Base-by-base conservation (phyloP, 2,113 vertebrate genomes). In the Lanius ludovicianus region DNA sequence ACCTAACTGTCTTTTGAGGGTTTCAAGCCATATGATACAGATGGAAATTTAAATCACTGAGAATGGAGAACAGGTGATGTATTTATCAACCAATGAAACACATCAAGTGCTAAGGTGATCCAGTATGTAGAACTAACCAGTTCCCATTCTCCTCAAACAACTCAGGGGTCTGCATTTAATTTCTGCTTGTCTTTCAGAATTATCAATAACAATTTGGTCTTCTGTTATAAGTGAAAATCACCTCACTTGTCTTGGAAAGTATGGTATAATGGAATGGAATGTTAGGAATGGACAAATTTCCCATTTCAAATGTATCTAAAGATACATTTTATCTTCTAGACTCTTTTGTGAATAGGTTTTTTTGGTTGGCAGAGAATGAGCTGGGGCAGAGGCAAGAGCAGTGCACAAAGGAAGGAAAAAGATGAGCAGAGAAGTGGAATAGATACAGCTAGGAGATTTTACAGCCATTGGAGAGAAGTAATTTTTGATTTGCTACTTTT, bases 11-110 rank as follows among this genome's bases (percentile, higher is more conserved):
- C 50, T 67, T 87, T 46, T 73, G 80, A 73, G 53, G 52, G 5
- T 49, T 76, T 86, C 0, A 0, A 55, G 27, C 12, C 2, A 0
- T 67, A 28, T 4, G 4, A 35, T n/a, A 42, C 6, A 20, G 25
- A 15, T n/a, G 15, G 25, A 68, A 75, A 71, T 75, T 59, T 59
- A 50, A 63, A 46, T 75, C 23, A 55, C 25, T 18, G 60, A 42
- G 39, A 60, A 53, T 52, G 50, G 17, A 80, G 17, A 55, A 27
- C 30, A 74, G 37, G 9, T 67, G 46, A 33, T 6, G 13, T 60
- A 46, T 84, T 84, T 86, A 59, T 65, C 77, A 73, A 57, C 9
- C 44, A 59, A n/a, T 50, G 55, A 71, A 91, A n/a, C 21, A 64
- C 22, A 63, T 37, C 25, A 31, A 31, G 19, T 56, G 52, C 44